phyloP scores from a whole-genome alignment of 2,888 invertebrate genomes.

The Empis livida region DNA sequence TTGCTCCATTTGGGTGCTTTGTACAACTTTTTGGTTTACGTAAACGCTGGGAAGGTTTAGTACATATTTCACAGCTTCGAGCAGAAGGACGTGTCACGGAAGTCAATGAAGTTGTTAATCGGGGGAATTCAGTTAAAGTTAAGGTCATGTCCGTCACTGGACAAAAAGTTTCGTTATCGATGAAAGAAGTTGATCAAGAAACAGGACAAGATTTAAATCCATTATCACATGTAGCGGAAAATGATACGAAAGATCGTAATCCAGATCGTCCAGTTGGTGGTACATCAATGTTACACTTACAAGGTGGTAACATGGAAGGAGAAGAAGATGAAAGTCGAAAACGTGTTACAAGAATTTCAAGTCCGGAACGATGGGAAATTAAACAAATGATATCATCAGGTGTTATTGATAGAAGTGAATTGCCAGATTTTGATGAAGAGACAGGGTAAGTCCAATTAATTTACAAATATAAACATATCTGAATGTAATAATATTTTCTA shows the following conservation, averaged over 20 bases:
- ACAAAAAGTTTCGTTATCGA: slow-evolving; percentile 87
- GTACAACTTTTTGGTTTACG: slow-evolving; percentile 86
- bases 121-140: slow-evolving; percentile 80
- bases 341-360: slow-evolving; percentile 81
- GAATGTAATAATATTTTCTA: no score
- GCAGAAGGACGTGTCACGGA: slow-evolving; percentile 88
- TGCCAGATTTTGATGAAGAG: slow-evolving; percentile 97
- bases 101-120: slow-evolving; percentile 83
- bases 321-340: slow-evolving; percentile 73
- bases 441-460: slow-evolving; percentile 49
- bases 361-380: slow-evolving; percentile 95
- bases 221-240: slow-evolving; percentile 50
- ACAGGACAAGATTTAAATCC: slow-evolving; percentile 93
- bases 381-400: slow-evolving; percentile 94
- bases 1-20: slow-evolving; percentile 97
- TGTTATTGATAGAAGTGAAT: slow-evolving; percentile 80
- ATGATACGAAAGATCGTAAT: slow-evolving; percentile 54
- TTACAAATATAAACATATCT: no score
- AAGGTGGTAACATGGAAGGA: slow-evolving; percentile 45
- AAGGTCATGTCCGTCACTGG: slow-evolving; percentile 90
- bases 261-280: slow-evolving; percentile 75
- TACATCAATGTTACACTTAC: slow-evolving; percentile 42
- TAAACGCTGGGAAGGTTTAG: slow-evolving; percentile 87
- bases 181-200: slow-evolving; percentile 96
- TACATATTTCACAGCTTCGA: slow-evolving; percentile 90